A percentile compares a stretch with the other conserved stretches of the same genome.
phyloP scores from a whole-genome alignment of 2,797 vertebrate genomes.

The Gallinago solitaria region DNA sequence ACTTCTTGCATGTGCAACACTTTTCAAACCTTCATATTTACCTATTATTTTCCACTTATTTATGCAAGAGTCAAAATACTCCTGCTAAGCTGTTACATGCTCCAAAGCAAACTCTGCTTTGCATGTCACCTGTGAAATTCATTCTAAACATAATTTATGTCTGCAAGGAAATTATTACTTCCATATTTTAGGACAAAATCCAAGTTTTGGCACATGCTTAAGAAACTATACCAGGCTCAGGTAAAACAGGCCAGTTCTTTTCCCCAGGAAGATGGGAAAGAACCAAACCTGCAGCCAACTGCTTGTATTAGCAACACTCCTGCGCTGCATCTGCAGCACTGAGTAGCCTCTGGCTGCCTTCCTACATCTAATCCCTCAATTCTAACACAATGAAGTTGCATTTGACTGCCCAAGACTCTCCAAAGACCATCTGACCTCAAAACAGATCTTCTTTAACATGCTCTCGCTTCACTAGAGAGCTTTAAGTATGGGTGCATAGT shows the following conservation, averaged over 20 bases:
- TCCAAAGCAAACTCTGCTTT: not conserved
- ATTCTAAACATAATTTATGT: not conserved
- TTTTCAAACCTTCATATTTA: not conserved
- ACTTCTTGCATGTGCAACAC: accelerated
- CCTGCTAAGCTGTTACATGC: not conserved
- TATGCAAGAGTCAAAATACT: not conserved
- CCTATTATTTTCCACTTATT: not conserved
- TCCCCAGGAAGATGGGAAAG: not conserved
- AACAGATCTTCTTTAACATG: not conserved
- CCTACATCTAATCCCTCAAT: not conserved
- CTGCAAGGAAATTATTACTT: not conserved
- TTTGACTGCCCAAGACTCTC: not conserved
- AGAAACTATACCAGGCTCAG: not conserved
- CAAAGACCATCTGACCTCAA: not conserved
- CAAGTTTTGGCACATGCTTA: not conserved
- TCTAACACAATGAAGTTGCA: not conserved
- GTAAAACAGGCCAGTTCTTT: not conserved
- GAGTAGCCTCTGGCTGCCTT: not conserved
- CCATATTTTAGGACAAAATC: not conserved
- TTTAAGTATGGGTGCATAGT: not conserved
- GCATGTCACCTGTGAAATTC: not conserved
- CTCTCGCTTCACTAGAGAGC: not conserved
- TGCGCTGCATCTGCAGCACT: not conserved
- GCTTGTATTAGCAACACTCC: not conserved
- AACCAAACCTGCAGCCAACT: not conserved